Conservation (phyloP, 2,888 invertebrate genomes). For the Apocheima hispidaria region DNA sequence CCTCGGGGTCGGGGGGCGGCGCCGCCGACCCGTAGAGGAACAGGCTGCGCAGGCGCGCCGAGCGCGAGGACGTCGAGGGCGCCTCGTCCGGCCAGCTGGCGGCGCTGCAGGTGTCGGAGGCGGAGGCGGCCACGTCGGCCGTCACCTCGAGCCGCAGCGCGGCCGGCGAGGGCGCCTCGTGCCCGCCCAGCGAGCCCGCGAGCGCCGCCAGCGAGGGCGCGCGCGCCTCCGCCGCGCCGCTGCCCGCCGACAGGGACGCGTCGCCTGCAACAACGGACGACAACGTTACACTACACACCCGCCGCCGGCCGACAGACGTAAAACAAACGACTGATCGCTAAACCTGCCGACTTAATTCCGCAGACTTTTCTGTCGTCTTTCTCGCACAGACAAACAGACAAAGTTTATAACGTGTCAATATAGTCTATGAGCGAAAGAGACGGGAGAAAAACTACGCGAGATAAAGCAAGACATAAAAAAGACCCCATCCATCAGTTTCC, state of each 20-base stretch:
- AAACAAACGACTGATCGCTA: too few relatives aligned
- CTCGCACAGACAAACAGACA: too few relatives aligned
- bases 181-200: constrained; percentile 77
- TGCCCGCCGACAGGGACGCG: constrained; percentile 78
- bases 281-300: too few relatives aligned
- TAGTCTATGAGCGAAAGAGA: too few relatives aligned
- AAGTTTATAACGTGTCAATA: too few relatives aligned
- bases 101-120: constrained; percentile 65
- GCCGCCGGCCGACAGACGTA: too few relatives aligned
- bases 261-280: constrained; percentile 63
- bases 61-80: constrained; percentile 69
- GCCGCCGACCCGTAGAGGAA: constrained; percentile 76
- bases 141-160: constrained; percentile 69
- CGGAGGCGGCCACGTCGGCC: constrained; percentile 68
- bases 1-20: constrained; percentile 68
- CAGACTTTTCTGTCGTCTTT: too few relatives aligned
- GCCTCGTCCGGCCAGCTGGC: constrained; percentile 65
- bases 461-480: too few relatives aligned
- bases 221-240: constrained; percentile 68
- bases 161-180: constrained; percentile 64
- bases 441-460: too few relatives aligned
- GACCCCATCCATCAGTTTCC: too few relatives aligned
- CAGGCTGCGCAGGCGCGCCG: constrained; percentile 68
- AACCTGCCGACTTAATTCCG: too few relatives aligned
- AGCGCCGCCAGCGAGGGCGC: constrained; percentile 78